These are phyloP conservation scores for Gulo gulo DNA, from an alignment of 2,113 vertebrate species.

Conservation along the genomic window DNA sequence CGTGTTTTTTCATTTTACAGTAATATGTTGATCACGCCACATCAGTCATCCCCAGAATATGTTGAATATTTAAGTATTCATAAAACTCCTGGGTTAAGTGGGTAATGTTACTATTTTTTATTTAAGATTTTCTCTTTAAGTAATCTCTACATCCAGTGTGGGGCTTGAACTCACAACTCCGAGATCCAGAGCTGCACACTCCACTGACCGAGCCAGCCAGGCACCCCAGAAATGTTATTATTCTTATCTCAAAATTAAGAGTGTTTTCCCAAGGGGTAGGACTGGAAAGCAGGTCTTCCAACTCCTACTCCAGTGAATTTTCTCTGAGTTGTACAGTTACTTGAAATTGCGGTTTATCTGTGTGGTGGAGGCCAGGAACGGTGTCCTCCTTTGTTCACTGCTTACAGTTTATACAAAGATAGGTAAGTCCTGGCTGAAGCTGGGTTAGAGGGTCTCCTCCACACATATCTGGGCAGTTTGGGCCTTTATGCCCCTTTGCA, in stretches of 20 bases:
- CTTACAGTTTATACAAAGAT: not conserved
- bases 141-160: not conserved
- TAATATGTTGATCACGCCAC: not conserved
- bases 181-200: not conserved
- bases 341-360: not conserved
- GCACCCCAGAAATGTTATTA: not conserved
- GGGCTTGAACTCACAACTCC: not conserved
- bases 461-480: not conserved
- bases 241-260: constrained; percentile 24
- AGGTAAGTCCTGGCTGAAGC: not conserved
- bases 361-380: not conserved
- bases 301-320: not conserved
- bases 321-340: not conserved
- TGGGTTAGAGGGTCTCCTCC: not conserved
- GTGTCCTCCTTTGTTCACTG: not conserved
- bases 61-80: not conserved
- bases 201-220: not conserved
- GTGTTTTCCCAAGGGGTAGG: not conserved
- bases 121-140: not conserved
- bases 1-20: not conserved
- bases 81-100: not conserved
- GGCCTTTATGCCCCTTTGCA: not conserved
- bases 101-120: not conserved
- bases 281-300: not conserved
- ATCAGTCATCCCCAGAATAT: not conserved